Base-by-base conservation (phyloP, 2,113 vertebrate species). In the Stomatorhinus ivindoensis region DNA sequence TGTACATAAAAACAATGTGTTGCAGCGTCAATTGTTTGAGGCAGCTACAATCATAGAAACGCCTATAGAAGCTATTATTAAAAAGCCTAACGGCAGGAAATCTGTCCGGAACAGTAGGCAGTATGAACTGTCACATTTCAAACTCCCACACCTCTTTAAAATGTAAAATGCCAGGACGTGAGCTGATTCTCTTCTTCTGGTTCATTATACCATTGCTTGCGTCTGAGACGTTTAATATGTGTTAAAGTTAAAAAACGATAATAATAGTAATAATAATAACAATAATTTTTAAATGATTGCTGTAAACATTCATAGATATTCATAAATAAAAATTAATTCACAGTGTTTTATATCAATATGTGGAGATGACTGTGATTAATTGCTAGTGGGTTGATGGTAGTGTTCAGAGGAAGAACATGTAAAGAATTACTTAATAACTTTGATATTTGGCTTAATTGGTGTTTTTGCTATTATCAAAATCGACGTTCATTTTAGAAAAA, bases 81-180 rank as follows among this genome's bases (percentile, higher is more conserved):
- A 88, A 65, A 46, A 88, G 55, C 53, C 53, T 88, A 88, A 88
- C 35, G 24, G n/a, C 53, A 46, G 35, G 58, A 42, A 87, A 58
- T 87, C 51, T 53, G 21, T 87, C 15, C 35, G 42, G 61, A 53
- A 35, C 86, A 58, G 86, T 39, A 27, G 87, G 87, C 11, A 27
- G 61, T 24, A 73, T 21, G 61, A 88, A 73, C 19, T 88, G 87
- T 88, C 55, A 27, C 39, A 44, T 50, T 35, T 42, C 61, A 65
- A 48, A 48, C 87, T 48, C 61, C 61, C 55, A 69, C 58, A 24
- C 46, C n/a, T n/a, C 39, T 31, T 88, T 47, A 88, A 44, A 65
- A 46, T 47, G 39, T 27, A 88, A 76, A 76, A 76, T 39, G 15
- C 31, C 69, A 42, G 35, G 7, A 42, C 4, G 42, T 76, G 31